Evolutionary conservation across 2,888 invertebrate species (phyloP).

Genomic region (Drosophila maculinotata): DNA sequence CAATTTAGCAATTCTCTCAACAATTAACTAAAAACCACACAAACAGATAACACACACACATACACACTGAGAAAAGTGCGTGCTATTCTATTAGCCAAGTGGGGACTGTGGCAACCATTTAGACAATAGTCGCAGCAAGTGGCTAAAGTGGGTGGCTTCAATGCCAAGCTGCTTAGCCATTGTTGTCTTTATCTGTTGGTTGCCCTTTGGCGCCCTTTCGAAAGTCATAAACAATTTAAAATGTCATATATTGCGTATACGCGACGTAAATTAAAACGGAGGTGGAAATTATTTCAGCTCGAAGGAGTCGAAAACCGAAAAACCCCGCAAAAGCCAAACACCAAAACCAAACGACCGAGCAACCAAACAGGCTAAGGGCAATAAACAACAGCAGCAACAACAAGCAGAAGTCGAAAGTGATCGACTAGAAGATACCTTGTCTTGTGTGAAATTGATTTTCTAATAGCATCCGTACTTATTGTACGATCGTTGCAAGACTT

Average conservation of each 20-base stretch:
- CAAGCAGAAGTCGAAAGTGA: not conserved
- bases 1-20: conserved; percentile 61
- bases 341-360: conserved; percentile 31
- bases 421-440: not conserved
- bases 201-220: conserved; percentile 52
- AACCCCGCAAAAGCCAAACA: conserved; percentile 36
- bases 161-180: conserved; percentile 8
- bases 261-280: conserved; percentile 71
- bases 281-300: conserved; percentile 59
- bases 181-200: conserved; percentile 49
- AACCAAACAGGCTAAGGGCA: conserved; percentile 25
- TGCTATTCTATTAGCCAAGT: conserved; percentile 68
- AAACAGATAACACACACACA: conserved; percentile 5
- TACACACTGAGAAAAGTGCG: conserved; percentile 22
- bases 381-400: not conserved
- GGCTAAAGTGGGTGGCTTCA: not conserved
- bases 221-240: conserved; percentile 78
- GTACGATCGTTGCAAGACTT: no score
- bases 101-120: conserved; percentile 39
- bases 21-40: conserved; percentile 66
- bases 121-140: conserved; percentile 28
- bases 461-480: no score
- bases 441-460: no score
- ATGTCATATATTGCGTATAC: conserved; percentile 76
- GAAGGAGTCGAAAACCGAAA: conserved; percentile 15